A percentile compares a stretch with the other conserved stretches of the same genome.
Conservation (phyloP, 2,113 vertebrate genomes). For the Muntiacus muntjak region DNA sequence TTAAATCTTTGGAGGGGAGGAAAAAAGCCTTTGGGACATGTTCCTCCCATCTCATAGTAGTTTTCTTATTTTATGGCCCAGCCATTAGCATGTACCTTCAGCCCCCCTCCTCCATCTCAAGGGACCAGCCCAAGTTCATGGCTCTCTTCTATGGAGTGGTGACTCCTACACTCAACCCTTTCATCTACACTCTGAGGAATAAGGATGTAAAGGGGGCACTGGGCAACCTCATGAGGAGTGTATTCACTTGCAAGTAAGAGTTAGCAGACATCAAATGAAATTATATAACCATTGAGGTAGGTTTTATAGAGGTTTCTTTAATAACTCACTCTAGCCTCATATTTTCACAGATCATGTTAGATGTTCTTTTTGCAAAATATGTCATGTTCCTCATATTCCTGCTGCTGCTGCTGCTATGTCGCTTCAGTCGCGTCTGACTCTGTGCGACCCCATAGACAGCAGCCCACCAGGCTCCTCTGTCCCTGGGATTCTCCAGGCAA, state of each 20-base stretch:
- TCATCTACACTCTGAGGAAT: conserved; percentile 36
- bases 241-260: neutral
- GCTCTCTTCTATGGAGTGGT: conserved; percentile 42
- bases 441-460: no score
- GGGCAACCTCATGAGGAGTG: neutral
- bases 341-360: neutral
- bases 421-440: no score
- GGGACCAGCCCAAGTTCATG: conserved; percentile 30
- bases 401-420: no score
- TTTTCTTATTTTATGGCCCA: conserved; percentile 52
- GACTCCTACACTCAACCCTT: conserved; percentile 32
- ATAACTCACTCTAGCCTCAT: neutral
- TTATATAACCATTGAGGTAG: neutral
- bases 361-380: neutral
- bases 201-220: conserved; percentile 23
- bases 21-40: conserved; percentile 62
- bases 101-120: neutral
- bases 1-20: conserved; percentile 4
- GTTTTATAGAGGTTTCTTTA: neutral
- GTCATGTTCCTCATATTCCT: neutral
- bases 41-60: conserved; percentile 60
- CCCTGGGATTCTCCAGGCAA: no score
- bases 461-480: no score
- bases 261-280: neutral
- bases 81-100: conserved; percentile 51